These are phyloP conservation scores for Sitta europaea DNA, from an alignment of 2,113 vertebrate genomes.

Conservation along the genomic window DNA sequence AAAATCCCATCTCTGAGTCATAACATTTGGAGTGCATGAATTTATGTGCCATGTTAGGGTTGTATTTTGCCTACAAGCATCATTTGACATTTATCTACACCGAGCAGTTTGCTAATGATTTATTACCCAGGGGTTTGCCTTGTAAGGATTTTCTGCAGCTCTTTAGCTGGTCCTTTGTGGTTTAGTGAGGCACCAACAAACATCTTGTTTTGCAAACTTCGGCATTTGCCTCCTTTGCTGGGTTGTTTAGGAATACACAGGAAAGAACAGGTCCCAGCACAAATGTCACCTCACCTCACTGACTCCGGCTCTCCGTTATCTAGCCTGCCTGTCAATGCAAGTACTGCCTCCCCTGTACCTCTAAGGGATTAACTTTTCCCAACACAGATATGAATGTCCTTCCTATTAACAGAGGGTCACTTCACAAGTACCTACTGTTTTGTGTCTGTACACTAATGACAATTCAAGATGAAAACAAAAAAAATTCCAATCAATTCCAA, in stretches of 20 bases:
- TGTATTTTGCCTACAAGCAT: not conserved
- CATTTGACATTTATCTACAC: not conserved
- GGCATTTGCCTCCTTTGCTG: not conserved
- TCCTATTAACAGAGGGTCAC: fast-evolving
- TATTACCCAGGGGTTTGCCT: not conserved
- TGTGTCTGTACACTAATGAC: not conserved
- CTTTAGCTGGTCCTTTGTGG: not conserved
- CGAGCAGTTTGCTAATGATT: not conserved
- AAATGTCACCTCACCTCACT: not conserved
- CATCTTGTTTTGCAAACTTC: not conserved
- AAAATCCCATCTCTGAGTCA: not conserved
- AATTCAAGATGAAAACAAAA: not conserved
- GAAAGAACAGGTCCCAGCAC: not conserved
- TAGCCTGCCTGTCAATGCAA: not conserved
- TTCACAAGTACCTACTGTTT: not conserved
- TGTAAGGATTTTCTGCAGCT: not conserved
- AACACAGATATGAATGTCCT: not conserved
- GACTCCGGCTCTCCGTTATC: not conserved
- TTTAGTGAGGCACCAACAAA: not conserved
- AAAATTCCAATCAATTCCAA: not conserved
- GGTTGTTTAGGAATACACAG: not conserved
- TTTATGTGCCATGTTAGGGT: not conserved
- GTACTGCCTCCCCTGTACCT: not conserved
- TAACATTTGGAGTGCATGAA: fast-evolving
- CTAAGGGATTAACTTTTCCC: not conserved